Evolutionary conservation across 2,888 invertebrate genomes (phyloP), one percentile per base, ranked within the genome.

Genomic region (Troides helena): DNA sequence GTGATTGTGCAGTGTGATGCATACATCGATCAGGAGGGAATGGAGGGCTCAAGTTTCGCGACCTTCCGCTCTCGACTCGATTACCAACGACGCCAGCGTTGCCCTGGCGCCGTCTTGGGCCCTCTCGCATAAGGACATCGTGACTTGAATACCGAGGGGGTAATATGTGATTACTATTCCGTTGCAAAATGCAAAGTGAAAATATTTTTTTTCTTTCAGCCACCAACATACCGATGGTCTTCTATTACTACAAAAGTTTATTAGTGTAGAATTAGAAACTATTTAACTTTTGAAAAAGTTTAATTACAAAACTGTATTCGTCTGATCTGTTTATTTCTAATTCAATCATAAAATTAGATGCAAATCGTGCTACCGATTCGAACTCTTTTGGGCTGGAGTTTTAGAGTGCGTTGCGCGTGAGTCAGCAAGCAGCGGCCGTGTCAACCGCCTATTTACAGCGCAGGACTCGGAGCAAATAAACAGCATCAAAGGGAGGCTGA

Each of bases 401-500:
- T 78, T 77, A 77, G 80, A 77, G 69, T 82, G 84, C 82, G 82
- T 75, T 72, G 85, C 80, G 85, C 81, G 81, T 90, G 89, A 88
- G 85, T 89, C 88, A 88, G 87, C 87, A 85, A 87, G 86, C 88
- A 82, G 80, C 79, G 85, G 83, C 80, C 86, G 89, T 90, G 91
- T 91, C 91, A 91, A 89, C 89, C 85, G 87, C 88, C 91, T 92
- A 92, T 92, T 92, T 92, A 89, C 89, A 90, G 88, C 86, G 85
- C 91, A 89, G 90, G 92, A 90, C 89, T 84, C 89, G 80, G 84
- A 84, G 88, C 90, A 92, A 92, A 92, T 90, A 92, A 92, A 92
- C 87, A 87, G 89, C 91, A 89, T 91, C 91, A 92, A 92, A 91
- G 90, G 86, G 85, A 90, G 82, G 84, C 83, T 80, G 87, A 85